These are phyloP conservation scores for Orius insidiosus DNA, from an alignment of 1,140 invertebrate species.

Conservation along the genomic window DNA sequence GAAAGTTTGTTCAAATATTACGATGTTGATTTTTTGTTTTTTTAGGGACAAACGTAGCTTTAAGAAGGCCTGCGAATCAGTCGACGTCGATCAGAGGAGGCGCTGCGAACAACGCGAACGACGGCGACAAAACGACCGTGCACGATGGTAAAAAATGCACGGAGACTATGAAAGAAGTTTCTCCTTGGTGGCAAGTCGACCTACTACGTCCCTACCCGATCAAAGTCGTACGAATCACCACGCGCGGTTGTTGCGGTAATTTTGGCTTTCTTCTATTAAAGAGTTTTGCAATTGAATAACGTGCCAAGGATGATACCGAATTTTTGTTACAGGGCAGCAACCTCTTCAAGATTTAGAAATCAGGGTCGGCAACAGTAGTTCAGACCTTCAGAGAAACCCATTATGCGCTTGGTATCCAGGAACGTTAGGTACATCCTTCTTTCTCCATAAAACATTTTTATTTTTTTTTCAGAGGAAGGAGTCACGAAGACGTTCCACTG, in stretches of 20 bases:
- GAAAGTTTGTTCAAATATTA: neutral
- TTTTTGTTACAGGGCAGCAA: conserved; percentile 46
- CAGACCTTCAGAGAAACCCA: conserved; percentile 67
- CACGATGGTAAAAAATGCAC: conserved; percentile 75
- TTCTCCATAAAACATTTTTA: conserved; percentile 9
- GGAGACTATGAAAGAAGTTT: conserved; percentile 70
- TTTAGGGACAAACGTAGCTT: conserved; percentile 70
- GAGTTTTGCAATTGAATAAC: neutral
- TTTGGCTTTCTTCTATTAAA: neutral
- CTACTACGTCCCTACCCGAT: conserved; percentile 65
- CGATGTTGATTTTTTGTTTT: conserved; percentile 4
- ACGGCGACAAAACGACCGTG: conserved; percentile 62
- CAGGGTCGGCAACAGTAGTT: conserved; percentile 74
- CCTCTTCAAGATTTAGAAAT: conserved; percentile 84
- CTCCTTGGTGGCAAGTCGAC: conserved; percentile 84
- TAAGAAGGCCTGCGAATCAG: conserved; percentile 72
- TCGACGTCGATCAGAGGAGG: conserved; percentile 72
- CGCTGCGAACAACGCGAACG: conserved; percentile 62
- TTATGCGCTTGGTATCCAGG: conserved; percentile 85
- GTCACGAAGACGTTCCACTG: conserved; percentile 79
- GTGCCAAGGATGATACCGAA: neutral
- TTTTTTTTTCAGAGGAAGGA: conserved; percentile 53
- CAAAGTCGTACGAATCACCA: conserved; percentile 67
- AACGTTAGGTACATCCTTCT: conserved; percentile 49
- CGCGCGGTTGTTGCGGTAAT: conserved; percentile 65